Conservation (phyloP, 2,113 vertebrate species). For the Trinectes maculatus region DNA sequence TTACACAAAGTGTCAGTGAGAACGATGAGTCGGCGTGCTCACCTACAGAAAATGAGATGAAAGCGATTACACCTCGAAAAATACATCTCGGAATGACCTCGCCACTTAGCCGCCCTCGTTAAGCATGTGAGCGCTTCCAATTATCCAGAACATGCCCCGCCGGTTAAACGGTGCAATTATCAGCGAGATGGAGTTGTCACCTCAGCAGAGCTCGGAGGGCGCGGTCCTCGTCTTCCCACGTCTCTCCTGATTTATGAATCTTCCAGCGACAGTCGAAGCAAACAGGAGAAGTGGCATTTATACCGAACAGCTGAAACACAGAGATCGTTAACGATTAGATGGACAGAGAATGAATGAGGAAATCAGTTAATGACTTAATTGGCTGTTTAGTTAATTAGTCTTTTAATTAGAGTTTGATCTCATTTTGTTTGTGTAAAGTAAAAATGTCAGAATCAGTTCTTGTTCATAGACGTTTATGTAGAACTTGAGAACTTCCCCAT, state of each 20-base stretch:
- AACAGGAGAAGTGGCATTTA: constrained; percentile 11
- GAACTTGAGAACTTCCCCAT: too few species aligned
- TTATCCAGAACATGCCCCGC: constrained; percentile 60
- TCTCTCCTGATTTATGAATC: constrained; percentile 46
- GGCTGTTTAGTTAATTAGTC: too few species aligned
- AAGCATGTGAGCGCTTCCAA: constrained; percentile 46
- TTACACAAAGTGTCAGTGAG: constrained; percentile 12
- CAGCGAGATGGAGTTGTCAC: constrained; percentile 51
- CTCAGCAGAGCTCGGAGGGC: constrained; percentile 12
- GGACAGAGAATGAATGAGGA: too few species aligned
- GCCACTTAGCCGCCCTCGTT: constrained; percentile 20
- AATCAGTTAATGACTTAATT: too few species aligned
- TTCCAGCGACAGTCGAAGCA: constrained; percentile 23
- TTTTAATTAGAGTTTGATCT: too few species aligned
- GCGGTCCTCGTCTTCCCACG: not conserved
- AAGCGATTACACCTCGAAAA: constrained; percentile 47
- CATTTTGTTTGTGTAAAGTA: too few species aligned
- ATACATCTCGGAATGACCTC: constrained; percentile 39
- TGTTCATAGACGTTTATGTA: too few species aligned
- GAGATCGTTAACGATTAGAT: too few species aligned
- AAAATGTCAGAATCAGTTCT: too few species aligned
- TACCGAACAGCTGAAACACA: too few species aligned
- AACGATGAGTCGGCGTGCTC: not conserved
- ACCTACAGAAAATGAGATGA: constrained; percentile 32
- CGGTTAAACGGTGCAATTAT: constrained; percentile 61